Percentiles rank a stretch among this genome's conserved stretches.
These are phyloP conservation scores for Dichetophora obliterata DNA, from an alignment of 2,888 invertebrate genomes.

Conservation along the genomic window DNA sequence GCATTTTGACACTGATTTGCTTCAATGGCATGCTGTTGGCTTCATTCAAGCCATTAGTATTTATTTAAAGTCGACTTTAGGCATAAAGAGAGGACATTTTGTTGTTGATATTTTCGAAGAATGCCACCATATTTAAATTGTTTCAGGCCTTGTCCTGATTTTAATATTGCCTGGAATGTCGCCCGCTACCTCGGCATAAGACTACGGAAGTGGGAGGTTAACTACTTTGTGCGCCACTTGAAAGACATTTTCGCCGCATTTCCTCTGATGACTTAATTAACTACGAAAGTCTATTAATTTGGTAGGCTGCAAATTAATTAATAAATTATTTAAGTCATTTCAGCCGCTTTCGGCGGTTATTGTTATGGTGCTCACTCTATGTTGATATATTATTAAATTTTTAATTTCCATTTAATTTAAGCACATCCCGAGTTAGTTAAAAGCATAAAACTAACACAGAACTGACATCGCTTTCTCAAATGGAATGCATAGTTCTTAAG, in stretches of 20 bases:
- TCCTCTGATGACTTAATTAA: conserved; percentile 17
- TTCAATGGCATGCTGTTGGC: too few relatives aligned
- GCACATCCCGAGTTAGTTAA: neutral
- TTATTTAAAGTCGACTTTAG: too few relatives aligned
- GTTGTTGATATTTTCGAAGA: neutral
- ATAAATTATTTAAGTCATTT: conserved; percentile 8
- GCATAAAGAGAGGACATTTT: neutral
- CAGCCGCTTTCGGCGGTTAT: neutral
- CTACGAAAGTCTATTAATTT: conserved; percentile 23
- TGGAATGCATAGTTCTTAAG: too few relatives aligned
- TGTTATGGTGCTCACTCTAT: neutral
- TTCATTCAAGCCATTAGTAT: too few relatives aligned
- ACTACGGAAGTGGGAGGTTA: too few relatives aligned
- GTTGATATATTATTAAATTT: neutral
- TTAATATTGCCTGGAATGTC: neutral
- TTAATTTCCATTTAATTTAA: neutral
- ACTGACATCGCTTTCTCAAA: too few relatives aligned
- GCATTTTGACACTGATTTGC: too few relatives aligned
- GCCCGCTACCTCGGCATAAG: neutral
- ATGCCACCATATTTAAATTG: neutral
- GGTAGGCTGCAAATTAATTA: conserved; percentile 20
- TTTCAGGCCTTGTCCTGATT: neutral
- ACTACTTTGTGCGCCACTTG: too few relatives aligned
- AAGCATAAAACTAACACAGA: too few relatives aligned
- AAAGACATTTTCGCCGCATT: neutral